These are phyloP conservation scores for Halcyon badia DNA, from an alignment of 2,797 vertebrate species.

Conservation along the genomic window DNA sequence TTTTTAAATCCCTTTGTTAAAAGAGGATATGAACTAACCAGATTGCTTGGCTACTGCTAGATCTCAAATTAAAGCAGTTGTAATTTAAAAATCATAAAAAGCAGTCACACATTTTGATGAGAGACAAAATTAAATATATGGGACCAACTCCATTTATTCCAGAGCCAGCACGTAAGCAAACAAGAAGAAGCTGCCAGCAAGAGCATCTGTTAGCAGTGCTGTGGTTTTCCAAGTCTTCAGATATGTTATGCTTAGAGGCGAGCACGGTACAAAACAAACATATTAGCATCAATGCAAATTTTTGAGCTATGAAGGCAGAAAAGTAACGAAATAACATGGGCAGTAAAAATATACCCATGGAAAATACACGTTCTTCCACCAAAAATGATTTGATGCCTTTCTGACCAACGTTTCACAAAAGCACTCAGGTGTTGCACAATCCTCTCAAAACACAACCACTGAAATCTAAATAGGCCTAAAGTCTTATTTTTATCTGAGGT, in stretches of 20 bases:
- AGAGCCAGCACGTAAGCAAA: constrained; percentile 50
- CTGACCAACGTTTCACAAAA: background rate
- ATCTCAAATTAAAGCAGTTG: constrained; percentile 43
- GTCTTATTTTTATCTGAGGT: background rate
- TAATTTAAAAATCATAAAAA: constrained; percentile 46
- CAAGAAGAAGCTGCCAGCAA: constrained; percentile 19
- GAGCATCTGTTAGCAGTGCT: constrained; percentile 25
- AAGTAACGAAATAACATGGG: background rate
- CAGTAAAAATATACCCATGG: background rate
- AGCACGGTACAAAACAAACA: background rate
- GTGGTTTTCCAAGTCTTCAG: constrained; percentile 32
- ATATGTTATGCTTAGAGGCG: constrained; percentile 14
- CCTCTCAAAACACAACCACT: background rate
- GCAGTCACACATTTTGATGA: constrained; percentile 12
- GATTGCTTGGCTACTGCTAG: constrained; percentile 45
- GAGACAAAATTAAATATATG: constrained; percentile 19
- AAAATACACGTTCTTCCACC: background rate
- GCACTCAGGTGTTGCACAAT: background rate
- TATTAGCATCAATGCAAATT: background rate
- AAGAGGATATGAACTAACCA: constrained; percentile 57
- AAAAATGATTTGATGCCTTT: background rate
- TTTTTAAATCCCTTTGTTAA: background rate
- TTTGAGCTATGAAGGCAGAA: background rate
- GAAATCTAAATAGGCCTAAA: background rate
- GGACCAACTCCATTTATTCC: background rate